These are phyloP conservation scores for Salvator merianae DNA, from an alignment of 2,113 vertebrate species.

Conservation along the genomic window DNA sequence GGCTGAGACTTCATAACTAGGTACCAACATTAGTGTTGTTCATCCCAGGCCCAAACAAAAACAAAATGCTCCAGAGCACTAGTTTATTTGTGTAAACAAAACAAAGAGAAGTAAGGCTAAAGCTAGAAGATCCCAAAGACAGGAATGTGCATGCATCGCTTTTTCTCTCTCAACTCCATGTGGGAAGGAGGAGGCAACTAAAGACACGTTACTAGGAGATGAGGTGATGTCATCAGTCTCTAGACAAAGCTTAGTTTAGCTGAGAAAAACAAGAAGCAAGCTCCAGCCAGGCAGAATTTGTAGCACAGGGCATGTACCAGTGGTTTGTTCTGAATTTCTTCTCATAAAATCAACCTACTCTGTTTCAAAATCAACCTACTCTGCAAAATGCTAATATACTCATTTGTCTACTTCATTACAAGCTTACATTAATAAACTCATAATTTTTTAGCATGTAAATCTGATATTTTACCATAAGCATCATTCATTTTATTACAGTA, in stretches of 20 bases:
- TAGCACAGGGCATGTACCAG: not conserved
- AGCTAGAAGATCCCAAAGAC: not conserved
- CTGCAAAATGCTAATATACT: not conserved
- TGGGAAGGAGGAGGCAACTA: not conserved
- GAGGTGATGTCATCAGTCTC: conserved; percentile 6
- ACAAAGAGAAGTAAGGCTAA: not conserved
- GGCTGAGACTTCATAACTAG: conserved; percentile 71
- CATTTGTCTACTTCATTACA: not conserved
- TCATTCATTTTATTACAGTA: no score
- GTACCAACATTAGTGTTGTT: conserved; percentile 53
- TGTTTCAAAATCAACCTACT: not conserved
- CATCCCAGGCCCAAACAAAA: conserved; percentile 49
- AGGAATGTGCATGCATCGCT: not conserved
- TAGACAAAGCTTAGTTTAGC: conserved; percentile 25
- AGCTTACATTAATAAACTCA: not conserved
- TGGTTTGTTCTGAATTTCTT: conserved; percentile 15
- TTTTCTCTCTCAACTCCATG: not conserved
- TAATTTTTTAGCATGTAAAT: no score
- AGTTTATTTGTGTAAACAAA: conserved; percentile 50
- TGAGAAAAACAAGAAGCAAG: conserved; percentile 16
- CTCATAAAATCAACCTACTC: not conserved
- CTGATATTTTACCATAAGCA: no score
- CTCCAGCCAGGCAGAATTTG: not conserved
- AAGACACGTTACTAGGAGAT: conserved; percentile 2
- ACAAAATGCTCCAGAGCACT: conserved; percentile 36